These are phyloP conservation scores for Nasonia vitripennis DNA, from an alignment of 1,140 invertebrate genomes.

Conservation along the genomic window DNA sequence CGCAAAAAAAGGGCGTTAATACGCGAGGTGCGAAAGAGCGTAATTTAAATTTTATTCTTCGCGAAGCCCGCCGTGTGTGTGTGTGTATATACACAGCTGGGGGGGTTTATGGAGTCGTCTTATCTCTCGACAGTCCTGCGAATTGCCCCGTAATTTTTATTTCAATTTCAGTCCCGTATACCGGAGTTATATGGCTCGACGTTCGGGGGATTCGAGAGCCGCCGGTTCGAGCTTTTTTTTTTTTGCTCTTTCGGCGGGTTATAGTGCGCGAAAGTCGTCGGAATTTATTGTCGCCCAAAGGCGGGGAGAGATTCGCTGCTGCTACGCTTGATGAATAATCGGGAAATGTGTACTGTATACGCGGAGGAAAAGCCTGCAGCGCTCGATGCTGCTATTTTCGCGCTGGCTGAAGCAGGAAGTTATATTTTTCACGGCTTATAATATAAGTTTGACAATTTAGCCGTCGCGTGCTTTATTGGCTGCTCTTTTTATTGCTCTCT, in stretches of 20 bases:
- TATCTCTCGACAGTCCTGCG: slow-evolving; percentile 37
- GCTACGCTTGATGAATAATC: neutral
- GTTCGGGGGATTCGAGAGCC: neutral
- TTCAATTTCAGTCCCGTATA: slow-evolving; percentile 29
- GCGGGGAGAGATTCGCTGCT: neutral
- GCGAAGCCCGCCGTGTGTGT: neutral
- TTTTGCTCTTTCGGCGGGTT: neutral
- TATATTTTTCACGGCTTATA: neutral
- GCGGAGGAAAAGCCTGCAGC: neutral
- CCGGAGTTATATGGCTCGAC: neutral
- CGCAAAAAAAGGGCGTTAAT: neutral
- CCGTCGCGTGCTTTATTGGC: neutral
- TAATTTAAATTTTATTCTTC: slow-evolving; percentile 48
- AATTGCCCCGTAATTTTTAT: slow-evolving; percentile 48
- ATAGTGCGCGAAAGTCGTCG: neutral
- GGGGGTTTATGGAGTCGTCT: slow-evolving; percentile 35
- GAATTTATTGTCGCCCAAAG: neutral
- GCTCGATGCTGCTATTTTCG: neutral
- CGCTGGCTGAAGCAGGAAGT: neutral
- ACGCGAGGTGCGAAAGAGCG: slow-evolving; percentile 24
- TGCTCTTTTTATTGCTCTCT: neutral
- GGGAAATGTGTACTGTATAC: neutral
- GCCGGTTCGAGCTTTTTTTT: neutral
- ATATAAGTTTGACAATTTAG: neutral
- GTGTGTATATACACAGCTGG: neutral